Evolutionary conservation across 2,888 invertebrate genomes (phyloP), one percentile per base, ranked within the genome.

Genomic region (Pseudococcus jackbeardsleyi): DNA sequence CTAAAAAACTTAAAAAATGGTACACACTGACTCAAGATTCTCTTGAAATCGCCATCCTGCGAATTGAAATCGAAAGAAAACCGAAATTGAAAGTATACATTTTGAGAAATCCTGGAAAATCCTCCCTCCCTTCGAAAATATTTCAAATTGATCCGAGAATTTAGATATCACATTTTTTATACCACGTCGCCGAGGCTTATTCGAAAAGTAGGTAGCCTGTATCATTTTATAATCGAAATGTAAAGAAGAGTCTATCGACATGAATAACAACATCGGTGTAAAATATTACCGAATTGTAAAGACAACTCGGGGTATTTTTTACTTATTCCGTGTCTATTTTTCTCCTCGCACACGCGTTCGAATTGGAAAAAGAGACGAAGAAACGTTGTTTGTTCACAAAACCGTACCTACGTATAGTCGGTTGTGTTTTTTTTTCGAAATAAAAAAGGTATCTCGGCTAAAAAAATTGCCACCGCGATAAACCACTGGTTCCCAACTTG

Each of bases 401-500:
- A 3, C 54, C 54, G 15, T 54, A 17, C 54, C 54, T 33, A 33
- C 26, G 26, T 33, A 33, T 33, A 54, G 17, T 54, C 54, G 54
- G 54, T 59, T 19, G n/a, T 33, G n/a, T n/a, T n/a, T 59, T 19
- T 59, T 59, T 59, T 59, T 59, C 59, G n/a, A 33, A 33, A n/a
- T n/a, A 33, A n/a, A 59, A 59, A 59, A 59, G 19, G 59, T 59
- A 19, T 19, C 17, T 54, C 15, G 15, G 54, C 11, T 8, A 19
- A 59, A 59, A 59, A 59, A 59, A 59, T 59, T 59, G 59, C 59
- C 9, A 59, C 59, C 59, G 19, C 59, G 59, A 8, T 59, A 19
- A 59, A 59, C 59, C 19, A 59, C 59, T 59, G 59, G 59, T 59
- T 59, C 59, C 7, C 59, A 59, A 59, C 59, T 59, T 59, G 59